A percentile compares a stretch with the other conserved stretches of the same genome.
Conservation (phyloP, 2,113 vertebrate species). For the Odontophorus gujanensis region DNA sequence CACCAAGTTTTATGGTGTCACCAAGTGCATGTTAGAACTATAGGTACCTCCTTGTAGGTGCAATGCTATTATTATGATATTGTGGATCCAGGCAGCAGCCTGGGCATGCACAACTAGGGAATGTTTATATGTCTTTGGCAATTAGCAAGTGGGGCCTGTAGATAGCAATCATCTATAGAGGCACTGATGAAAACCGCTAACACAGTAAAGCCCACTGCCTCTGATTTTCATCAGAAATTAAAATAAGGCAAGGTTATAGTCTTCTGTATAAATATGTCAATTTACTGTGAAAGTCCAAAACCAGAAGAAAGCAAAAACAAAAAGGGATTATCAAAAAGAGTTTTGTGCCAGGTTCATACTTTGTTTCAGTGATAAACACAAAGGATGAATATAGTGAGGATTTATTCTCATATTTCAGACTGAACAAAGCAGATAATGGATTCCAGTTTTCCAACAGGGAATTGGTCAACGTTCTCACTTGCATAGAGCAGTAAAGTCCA, state of each 20-base stretch:
- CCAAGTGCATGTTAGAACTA: background rate
- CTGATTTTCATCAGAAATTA: background rate
- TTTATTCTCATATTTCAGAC: background rate
- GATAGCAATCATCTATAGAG: background rate
- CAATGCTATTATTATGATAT: rapidly evolving
- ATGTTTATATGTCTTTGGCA: background rate
- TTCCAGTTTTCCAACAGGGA: background rate
- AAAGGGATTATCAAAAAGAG: background rate
- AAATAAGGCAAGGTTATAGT: background rate
- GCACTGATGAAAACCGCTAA: background rate
- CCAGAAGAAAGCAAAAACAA: background rate
- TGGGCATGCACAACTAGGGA: background rate
- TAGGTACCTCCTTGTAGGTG: background rate
- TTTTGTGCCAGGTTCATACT: background rate
- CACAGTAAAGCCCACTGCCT: background rate
- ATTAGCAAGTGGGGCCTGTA: background rate
- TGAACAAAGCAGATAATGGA: background rate
- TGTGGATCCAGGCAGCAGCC: background rate
- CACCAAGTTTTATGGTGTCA: background rate
- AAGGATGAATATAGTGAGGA: background rate
- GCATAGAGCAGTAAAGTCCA: background rate
- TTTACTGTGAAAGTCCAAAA: background rate
- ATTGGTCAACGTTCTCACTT: background rate
- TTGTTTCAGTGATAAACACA: background rate
- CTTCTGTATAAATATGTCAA: background rate